Percentiles rank a stretch among this genome's conserved stretches.
These are phyloP conservation scores for Indri indri DNA, from an alignment of 2,113 vertebrate species.

Conservation along the genomic window DNA sequence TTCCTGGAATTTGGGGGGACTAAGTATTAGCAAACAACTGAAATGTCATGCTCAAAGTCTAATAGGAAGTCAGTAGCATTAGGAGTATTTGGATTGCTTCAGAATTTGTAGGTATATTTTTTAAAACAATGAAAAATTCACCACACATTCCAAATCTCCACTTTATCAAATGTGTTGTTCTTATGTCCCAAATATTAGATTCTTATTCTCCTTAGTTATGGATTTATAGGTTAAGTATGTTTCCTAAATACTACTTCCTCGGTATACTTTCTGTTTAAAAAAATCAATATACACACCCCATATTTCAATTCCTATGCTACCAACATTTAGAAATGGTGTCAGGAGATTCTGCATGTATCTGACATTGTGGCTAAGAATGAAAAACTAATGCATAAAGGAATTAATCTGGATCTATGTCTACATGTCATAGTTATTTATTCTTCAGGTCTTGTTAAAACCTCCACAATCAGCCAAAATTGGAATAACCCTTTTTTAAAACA, in stretches of 20 bases:
- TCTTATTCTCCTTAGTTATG: neutral
- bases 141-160: neutral
- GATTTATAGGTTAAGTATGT: neutral
- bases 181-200: neutral
- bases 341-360: neutral
- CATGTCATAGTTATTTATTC: neutral
- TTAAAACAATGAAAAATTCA: conserved; percentile 4
- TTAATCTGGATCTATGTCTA: conserved; percentile 10
- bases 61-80: neutral
- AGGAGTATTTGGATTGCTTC: neutral
- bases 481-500: conserved; percentile 6
- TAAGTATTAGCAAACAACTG: neutral
- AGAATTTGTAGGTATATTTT: neutral
- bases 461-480: neutral
- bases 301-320: neutral
- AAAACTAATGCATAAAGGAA: neutral
- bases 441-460: neutral
- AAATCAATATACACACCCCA: neutral
- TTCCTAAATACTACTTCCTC: neutral
- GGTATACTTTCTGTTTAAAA: neutral
- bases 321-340: neutral
- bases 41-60: neutral
- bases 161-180: neutral
- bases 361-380: neutral
- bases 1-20: conserved; percentile 21